Evolutionary conservation across 2,888 invertebrate species (phyloP).

Genomic region (Polydrusus pterygomalis): DNA sequence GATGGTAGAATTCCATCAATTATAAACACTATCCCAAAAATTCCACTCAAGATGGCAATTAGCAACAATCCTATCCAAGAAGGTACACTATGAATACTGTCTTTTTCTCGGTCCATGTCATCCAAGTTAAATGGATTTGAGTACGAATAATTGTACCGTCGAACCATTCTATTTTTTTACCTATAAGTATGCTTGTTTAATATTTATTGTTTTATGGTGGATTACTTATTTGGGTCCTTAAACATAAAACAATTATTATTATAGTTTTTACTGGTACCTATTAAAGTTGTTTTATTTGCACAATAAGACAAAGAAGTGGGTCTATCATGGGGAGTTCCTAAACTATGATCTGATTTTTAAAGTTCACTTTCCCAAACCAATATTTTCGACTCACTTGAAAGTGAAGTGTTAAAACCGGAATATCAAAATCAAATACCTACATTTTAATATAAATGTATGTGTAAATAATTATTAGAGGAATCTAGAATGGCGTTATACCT

Average conservation of each 20-base stretch:
- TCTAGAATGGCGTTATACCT: no score
- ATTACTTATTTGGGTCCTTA: not conserved
- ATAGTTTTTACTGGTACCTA: not conserved
- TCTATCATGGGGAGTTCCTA: no score
- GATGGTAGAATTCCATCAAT: conserved; percentile 32
- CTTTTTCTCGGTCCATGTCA: conserved; percentile 34
- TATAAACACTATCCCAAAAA: conserved; percentile 40
- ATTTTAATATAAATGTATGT: not conserved
- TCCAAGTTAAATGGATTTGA: conserved; percentile 36
- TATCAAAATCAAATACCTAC: not conserved
- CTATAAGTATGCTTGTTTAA: not conserved
- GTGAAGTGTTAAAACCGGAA: not conserved
- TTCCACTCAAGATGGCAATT: conserved; percentile 7
- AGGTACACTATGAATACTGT: conserved; percentile 41
- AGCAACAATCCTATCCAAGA: conserved; percentile 34
- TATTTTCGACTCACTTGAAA: no score
- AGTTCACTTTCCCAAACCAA: no score
- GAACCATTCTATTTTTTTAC: conserved; percentile 28
- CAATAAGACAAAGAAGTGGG: no score
- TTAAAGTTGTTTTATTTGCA: not conserved
- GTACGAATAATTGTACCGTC: conserved; percentile 23
- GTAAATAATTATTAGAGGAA: no score
- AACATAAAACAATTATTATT: conserved; percentile 4
- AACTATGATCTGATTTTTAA: no score
- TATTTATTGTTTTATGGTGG: not conserved